A percentile compares a stretch with the other conserved stretches of the same genome.
phyloP scores from a whole-genome alignment of 1,140 invertebrate species.

The Chymomyza costata region DNA sequence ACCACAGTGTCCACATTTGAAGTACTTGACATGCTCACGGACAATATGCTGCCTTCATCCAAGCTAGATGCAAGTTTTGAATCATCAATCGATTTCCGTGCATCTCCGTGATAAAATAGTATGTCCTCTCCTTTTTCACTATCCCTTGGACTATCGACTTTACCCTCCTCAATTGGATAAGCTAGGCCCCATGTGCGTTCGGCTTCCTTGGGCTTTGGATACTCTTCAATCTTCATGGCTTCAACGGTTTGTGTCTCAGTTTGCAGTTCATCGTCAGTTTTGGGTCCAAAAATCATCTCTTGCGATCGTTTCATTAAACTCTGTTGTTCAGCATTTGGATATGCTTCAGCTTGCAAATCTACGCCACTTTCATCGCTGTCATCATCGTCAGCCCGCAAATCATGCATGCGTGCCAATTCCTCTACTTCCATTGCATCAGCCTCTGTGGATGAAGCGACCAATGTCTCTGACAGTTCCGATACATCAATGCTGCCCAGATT shows the following conservation, averaged over 20 bases:
- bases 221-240: conserved; percentile 56
- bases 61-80: conserved; percentile 77
- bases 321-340: conserved; percentile 75
- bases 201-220: conserved; percentile 58
- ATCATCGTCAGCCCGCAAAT: conserved; percentile 57
- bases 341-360: conserved; percentile 37
- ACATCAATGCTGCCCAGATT: conserved; percentile 91
- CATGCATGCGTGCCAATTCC: conserved; percentile 52
- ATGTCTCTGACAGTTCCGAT: conserved; percentile 91
- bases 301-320: conserved; percentile 90
- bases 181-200: conserved; percentile 63
- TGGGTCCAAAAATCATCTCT: conserved; percentile 91
- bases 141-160: conserved; percentile 51
- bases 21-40: conserved; percentile 78
- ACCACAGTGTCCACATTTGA: conserved; percentile 78
- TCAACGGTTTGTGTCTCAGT: conserved; percentile 19
- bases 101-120: conserved; percentile 56
- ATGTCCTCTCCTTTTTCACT: conserved; percentile 60
- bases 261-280: conserved; percentile 58
- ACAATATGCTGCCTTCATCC: conserved; percentile 78
- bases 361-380: conserved; percentile 67
- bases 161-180: conserved; percentile 56
- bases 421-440: conserved; percentile 57
- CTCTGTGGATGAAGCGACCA: conserved; percentile 87
- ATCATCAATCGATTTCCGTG: conserved; percentile 60